Base-by-base conservation (phyloP, 2,113 vertebrate genomes). In the Hypocryptadius cinnamomeus region DNA sequence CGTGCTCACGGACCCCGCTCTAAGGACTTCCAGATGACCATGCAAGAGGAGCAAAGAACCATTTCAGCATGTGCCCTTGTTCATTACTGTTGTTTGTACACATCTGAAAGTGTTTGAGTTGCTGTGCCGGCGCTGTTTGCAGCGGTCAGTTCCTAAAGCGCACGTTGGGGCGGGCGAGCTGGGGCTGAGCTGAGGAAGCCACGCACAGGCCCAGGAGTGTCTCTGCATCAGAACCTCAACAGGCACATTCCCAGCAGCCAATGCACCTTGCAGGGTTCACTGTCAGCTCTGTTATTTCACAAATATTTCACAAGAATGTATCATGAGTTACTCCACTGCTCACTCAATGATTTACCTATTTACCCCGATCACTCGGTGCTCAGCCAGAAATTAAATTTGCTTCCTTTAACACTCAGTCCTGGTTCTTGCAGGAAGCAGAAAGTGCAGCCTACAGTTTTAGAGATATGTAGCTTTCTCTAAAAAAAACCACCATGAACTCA, bases 21-120 rank as follows among this genome's bases (percentile, higher is more conserved):
- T 97, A 97, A 97, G 96, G 97, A 93, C 92, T 97, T 95, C 94
- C 93, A 97, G 85, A 95, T 93, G 91, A 94, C 88, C 94, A 90
- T 30, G 94, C 56, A 73, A n/a, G 64, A 61, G 85, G 39, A 57
- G 88, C 70, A 89, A 80, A 90, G 87, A 97, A 79, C 83, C 60
- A 61, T 95, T 93, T 92, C 87, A 92, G 92, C 92, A 94, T 88
- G 90, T 91, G 92, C 74, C 68, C 87, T 66, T 40, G 87, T 77
- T 95, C 83, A 47, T 89, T 79, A 66, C 54, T 87, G 91, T 79
- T 96, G 87, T 94, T 94, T 93, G 83, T 94, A 96, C 89, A 92
- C 91, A 96, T 94, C 95, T 97, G 97, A 94, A 95, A 96, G 93
- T 31, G 70, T 91, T 96, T 94, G 86, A 79, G 80, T 60, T 23